Evolutionary conservation across 2,888 invertebrate species (phyloP).

Genomic region (Acutogordius australiensis): DNA sequence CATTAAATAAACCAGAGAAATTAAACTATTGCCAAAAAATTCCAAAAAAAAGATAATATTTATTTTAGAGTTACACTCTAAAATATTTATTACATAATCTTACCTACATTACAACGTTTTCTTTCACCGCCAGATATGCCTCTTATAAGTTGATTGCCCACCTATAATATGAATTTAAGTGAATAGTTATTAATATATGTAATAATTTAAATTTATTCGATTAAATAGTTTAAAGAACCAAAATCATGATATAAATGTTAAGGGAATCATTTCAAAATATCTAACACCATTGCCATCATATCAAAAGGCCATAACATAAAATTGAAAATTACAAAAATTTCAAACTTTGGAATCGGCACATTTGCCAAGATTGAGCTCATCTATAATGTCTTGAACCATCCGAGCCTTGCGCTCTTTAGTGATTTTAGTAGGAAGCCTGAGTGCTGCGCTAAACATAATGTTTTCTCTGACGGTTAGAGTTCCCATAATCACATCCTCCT

Average conservation of each 20-base stretch:
- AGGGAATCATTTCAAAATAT: neutral
- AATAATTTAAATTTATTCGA: neutral
- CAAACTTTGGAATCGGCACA: neutral
- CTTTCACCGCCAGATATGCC: conserved; percentile 84
- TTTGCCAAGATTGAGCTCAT: neutral
- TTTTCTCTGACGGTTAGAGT: too few relatives aligned
- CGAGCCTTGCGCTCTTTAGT: neutral
- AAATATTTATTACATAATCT: too few relatives aligned
- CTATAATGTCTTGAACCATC: neutral
- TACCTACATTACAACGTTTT: conserved; percentile 65
- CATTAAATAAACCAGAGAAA: too few relatives aligned
- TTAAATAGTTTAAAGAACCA: neutral
- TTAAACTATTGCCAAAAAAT: too few relatives aligned
- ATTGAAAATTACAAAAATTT: neutral
- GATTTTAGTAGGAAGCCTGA: neutral
- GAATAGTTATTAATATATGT: neutral
- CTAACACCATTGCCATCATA: neutral
- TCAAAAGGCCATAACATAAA: neutral
- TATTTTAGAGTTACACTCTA: too few relatives aligned
- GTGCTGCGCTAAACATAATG: neutral
- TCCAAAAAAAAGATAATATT: too few relatives aligned
- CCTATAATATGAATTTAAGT: neutral
- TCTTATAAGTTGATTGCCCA: conserved; percentile 37
- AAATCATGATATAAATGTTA: neutral
- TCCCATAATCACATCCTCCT: conserved; percentile 1